Conservation (phyloP, 2,888 invertebrate species). For the Phoronis australis region DNA sequence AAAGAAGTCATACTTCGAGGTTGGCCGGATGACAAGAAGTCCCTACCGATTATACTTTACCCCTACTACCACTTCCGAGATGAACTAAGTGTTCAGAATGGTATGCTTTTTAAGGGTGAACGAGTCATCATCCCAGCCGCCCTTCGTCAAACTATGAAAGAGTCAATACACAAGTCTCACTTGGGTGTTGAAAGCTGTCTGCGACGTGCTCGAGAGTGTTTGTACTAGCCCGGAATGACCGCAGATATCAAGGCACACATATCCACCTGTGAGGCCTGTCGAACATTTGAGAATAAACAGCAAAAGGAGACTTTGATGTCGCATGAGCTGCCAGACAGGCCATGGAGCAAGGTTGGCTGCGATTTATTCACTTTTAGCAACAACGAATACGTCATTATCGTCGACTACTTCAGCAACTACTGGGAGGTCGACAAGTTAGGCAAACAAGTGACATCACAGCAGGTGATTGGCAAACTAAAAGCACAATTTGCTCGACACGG, state of each 20-base stretch:
- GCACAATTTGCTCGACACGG: constrained; percentile 12
- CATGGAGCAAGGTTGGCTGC: constrained; percentile 17
- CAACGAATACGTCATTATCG: constrained; percentile 17
- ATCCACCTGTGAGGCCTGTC: constrained; percentile 12
- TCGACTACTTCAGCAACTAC: constrained; percentile 18
- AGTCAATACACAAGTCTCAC: constrained; percentile 1
- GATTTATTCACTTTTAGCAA: constrained; percentile 18
- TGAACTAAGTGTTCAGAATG: constrained; percentile 14
- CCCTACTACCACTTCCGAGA: constrained; percentile 15
- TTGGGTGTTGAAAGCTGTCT: constrained; percentile 3
- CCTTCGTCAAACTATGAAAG: constrained; percentile 1
- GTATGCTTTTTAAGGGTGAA: constrained; percentile 14
- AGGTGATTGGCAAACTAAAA: constrained; percentile 17
- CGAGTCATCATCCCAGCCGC: constrained; percentile 3
- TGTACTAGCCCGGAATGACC: constrained; percentile 18
- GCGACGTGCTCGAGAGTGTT: constrained; percentile 1
- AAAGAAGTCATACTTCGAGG: constrained; percentile 8
- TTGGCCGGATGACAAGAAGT: constrained; percentile 12
- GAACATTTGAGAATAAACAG: constrained; percentile 6
- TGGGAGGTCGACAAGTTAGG: constrained; percentile 16
- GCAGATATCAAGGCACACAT: constrained; percentile 14
- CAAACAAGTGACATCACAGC: constrained; percentile 7
- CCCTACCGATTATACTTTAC: constrained; percentile 6
- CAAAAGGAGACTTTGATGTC: constrained; percentile 10
- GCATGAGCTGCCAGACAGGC: constrained; percentile 14